Evolutionary conservation across 92 coral and sea anemone species (phyloP).

Genomic region (Virgularia gustaviana): DNA sequence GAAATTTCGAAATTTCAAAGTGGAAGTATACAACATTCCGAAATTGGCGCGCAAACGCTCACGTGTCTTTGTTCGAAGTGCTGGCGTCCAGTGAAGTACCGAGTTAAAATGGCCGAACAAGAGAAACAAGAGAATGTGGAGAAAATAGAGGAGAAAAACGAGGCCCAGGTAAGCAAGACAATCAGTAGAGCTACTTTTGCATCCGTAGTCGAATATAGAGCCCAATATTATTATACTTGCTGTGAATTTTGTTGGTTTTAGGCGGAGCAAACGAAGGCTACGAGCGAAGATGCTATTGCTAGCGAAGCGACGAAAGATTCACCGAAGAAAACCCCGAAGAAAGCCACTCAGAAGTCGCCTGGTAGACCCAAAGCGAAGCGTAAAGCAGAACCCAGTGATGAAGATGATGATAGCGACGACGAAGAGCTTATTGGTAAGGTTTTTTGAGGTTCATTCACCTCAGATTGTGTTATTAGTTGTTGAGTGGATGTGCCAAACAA

Average conservation of each 20-base stretch:
- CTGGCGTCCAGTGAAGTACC: not conserved
- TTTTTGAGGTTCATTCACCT: constrained; percentile 43
- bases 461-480: not conserved
- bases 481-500: no score
- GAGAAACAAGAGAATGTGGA: constrained; percentile 6
- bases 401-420: constrained; percentile 59
- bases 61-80: not conserved
- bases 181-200: not conserved
- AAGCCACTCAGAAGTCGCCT: not conserved
- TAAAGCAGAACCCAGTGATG: constrained; percentile 25
- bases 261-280: not conserved
- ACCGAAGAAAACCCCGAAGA: not conserved
- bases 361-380: constrained; percentile 47
- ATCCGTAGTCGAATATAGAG: not conserved
- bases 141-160: not conserved
- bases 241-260: not conserved
- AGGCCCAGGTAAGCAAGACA: not conserved
- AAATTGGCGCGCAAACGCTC: constrained; percentile 42
- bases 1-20: no score
- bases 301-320: constrained; percentile 1
- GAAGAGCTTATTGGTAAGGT: constrained; percentile 75
- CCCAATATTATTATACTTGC: not conserved
- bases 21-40: no score
- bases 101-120: constrained; percentile 27
- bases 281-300: not conserved